These are phyloP conservation scores for Threskiornis aethiopicus DNA, from an alignment of 2,797 vertebrate species.

Conservation along the genomic window DNA sequence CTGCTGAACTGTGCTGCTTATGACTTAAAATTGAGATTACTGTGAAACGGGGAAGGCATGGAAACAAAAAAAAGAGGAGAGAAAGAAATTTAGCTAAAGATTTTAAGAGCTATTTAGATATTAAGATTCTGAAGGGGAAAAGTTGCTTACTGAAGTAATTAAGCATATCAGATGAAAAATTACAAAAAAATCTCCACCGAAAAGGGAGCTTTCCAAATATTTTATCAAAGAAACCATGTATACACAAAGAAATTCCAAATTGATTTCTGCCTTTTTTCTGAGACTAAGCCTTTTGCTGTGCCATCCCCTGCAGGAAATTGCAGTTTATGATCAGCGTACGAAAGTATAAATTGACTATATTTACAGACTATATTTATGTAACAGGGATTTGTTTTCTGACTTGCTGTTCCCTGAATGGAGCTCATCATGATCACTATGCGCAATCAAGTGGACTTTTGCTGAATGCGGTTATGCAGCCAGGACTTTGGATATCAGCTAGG, in stretches of 20 bases:
- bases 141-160: background rate
- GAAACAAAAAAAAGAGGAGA: background rate
- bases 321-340: background rate
- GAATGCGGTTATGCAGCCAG: background rate
- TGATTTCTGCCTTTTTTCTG: background rate
- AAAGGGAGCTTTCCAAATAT: background rate
- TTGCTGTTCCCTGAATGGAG: conserved; percentile 13
- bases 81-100: background rate
- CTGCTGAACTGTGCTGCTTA: background rate
- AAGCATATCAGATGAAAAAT: background rate
- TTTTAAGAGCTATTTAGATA: background rate
- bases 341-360: conserved; percentile 14
- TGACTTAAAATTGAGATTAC: background rate
- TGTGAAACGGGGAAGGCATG: background rate
- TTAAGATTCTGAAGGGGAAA: background rate
- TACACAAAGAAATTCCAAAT: background rate
- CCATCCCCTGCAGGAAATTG: conserved; percentile 2
- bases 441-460: conserved; percentile 23
- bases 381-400: conserved; percentile 8
- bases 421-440: conserved; percentile 10
- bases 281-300: background rate
- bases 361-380: conserved; percentile 9
- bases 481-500: background rate
- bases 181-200: background rate
- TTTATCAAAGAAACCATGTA: background rate